Evolutionary conservation across 2,888 invertebrate genomes (phyloP).

Genomic region (Bibio marci): DNA sequence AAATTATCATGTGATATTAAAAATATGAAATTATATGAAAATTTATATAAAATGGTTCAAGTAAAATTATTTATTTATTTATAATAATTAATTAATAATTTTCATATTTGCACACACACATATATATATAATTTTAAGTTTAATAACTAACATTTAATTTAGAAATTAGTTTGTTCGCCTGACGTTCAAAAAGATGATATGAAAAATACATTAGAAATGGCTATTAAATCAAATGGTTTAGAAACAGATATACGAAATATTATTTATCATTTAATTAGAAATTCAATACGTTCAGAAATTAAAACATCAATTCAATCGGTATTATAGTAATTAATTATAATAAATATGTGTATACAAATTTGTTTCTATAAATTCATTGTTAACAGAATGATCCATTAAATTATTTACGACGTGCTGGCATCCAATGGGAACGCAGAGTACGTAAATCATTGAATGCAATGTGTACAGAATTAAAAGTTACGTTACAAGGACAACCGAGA

Average conservation of each 20-base stretch:
- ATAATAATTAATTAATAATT: slow-evolving; percentile 3
- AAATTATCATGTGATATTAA: slow-evolving; percentile 69
- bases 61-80: slow-evolving; percentile 27
- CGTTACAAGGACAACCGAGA: slow-evolving; percentile 55
- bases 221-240: slow-evolving; percentile 59
- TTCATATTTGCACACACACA: slow-evolving; percentile 1
- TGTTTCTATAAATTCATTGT: too few relatives aligned
- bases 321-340: slow-evolving; percentile 2
- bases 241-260: slow-evolving; percentile 72
- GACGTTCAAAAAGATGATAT: slow-evolving; percentile 62
- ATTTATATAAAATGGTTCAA: slow-evolving; percentile 63
- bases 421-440: slow-evolving; percentile 86
- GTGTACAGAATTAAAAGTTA: slow-evolving; percentile 78
- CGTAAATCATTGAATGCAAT: slow-evolving; percentile 90
- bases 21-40: slow-evolving; percentile 54
- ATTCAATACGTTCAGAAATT: slow-evolving; percentile 26
- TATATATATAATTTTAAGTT: neutral
- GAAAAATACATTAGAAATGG: slow-evolving; percentile 54
- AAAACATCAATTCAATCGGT: slow-evolving; percentile 18
- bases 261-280: slow-evolving; percentile 64
- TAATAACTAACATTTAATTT: slow-evolving; percentile 13
- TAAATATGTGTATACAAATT: too few relatives aligned
- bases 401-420: slow-evolving; percentile 69
- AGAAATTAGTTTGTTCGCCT: slow-evolving; percentile 65
- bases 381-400: slow-evolving; percentile 43